Evolutionary conservation across 2,113 vertebrate genomes (phyloP).

Genomic region (Oceanodroma tethys): DNA sequence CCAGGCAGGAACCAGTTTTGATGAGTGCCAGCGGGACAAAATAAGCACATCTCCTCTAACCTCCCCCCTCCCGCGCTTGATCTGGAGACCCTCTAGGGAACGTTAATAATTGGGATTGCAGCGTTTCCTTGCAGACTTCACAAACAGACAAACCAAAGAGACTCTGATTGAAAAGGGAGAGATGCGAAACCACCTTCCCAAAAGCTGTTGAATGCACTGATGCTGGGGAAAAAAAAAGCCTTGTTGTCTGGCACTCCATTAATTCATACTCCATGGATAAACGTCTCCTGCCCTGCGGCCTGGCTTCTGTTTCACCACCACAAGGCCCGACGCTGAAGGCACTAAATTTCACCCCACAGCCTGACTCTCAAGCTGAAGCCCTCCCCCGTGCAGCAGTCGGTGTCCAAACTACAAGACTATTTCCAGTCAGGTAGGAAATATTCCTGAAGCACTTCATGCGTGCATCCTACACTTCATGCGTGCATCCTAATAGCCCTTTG

Average conservation of each 20-base stretch:
- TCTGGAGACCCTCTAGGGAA: neutral
- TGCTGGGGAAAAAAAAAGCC: fast-evolving
- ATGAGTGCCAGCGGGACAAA: neutral
- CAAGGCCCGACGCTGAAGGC: fast-evolving
- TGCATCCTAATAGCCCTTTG: neutral
- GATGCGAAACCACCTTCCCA: neutral
- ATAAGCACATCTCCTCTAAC: neutral
- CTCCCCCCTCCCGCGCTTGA: neutral
- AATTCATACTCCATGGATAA: neutral
- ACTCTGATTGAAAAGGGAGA: neutral
- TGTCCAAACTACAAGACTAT: neutral
- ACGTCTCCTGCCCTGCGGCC: neutral
- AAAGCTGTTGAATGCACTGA: neutral
- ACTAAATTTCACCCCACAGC: too few species aligned
- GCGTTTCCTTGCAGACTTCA: neutral
- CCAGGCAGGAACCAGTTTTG: neutral
- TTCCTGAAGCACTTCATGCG: fast-evolving
- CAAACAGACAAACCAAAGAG: neutral
- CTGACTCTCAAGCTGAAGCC: neutral
- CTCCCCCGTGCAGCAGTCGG: fast-evolving
- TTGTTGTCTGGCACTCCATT: neutral
- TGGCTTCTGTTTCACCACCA: neutral
- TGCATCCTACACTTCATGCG: fast-evolving
- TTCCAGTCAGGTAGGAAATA: neutral
- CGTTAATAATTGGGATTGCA: neutral